Conservation (phyloP, 2,797 vertebrate genomes). For the Pitangus sulphuratus region DNA sequence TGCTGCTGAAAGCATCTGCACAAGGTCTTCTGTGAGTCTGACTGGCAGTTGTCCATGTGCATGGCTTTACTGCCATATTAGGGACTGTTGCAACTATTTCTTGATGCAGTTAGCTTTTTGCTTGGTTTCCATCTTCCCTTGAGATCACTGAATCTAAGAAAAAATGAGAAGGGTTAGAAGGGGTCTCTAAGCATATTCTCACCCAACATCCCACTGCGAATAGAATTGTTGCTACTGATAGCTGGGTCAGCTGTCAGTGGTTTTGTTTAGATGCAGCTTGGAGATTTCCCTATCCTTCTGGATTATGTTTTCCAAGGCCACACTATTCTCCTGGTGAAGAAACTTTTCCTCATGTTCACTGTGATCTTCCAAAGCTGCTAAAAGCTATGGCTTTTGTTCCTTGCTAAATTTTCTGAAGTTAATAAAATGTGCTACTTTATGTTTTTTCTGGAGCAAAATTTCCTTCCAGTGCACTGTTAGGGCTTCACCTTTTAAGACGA, state of each 20-base stretch:
- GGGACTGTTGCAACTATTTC: background rate
- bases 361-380: background rate
- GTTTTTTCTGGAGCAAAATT: background rate
- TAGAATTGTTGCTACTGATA: background rate
- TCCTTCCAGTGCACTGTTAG: background rate
- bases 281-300: background rate
- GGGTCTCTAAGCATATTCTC: background rate
- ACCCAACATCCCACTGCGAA: background rate
- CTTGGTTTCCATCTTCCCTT: background rate
- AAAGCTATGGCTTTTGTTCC: background rate
- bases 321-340: background rate
- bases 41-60: background rate
- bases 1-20: background rate
- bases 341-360: background rate
- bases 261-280: background rate
- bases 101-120: background rate
- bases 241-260: background rate
- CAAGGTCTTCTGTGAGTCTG: background rate
- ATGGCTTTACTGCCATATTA: background rate
- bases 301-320: background rate
- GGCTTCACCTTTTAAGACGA: background rate
- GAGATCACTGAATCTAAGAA: background rate
- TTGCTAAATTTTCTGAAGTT: background rate
- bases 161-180: background rate
- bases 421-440: background rate